These are phyloP conservation scores for Meloe dianella DNA, from an alignment of 2,888 invertebrate genomes.

Conservation along the genomic window DNA sequence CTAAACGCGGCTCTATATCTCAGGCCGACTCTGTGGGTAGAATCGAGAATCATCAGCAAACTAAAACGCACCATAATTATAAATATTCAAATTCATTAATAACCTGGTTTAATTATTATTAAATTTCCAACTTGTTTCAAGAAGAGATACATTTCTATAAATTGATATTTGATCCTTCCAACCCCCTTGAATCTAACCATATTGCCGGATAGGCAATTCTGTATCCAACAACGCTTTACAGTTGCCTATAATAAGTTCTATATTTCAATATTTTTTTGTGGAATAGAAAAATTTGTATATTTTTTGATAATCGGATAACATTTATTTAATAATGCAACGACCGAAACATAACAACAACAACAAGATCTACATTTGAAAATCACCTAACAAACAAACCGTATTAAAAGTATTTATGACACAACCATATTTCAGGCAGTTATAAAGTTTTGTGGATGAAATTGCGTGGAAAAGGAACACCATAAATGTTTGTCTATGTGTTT, in stretches of 20 bases:
- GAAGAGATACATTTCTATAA: no score
- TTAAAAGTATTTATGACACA: constrained; percentile 31
- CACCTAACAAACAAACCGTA: constrained; percentile 14
- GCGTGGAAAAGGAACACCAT: constrained; percentile 54
- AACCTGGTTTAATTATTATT: no score
- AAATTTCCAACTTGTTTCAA: no score
- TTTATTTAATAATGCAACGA: not conserved
- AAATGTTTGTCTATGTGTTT: not conserved
- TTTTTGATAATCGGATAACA: not conserved
- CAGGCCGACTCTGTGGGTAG: no score
- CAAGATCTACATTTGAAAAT: not conserved
- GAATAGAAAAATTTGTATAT: not conserved
- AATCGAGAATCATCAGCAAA: no score
- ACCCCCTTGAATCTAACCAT: not conserved
- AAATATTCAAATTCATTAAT: no score
- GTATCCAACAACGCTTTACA: not conserved
- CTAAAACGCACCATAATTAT: no score
- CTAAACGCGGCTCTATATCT: no score
- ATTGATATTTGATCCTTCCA: not conserved
- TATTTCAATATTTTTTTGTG: not conserved
- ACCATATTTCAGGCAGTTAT: constrained; percentile 60
- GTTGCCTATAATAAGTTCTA: not conserved
- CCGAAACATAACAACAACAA: not conserved
- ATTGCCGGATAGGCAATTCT: not conserved
- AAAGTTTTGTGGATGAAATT: constrained; percentile 54